phyloP scores from a whole-genome alignment of 2,888 invertebrate genomes.

The Gastracanthus pulcherrimus region DNA sequence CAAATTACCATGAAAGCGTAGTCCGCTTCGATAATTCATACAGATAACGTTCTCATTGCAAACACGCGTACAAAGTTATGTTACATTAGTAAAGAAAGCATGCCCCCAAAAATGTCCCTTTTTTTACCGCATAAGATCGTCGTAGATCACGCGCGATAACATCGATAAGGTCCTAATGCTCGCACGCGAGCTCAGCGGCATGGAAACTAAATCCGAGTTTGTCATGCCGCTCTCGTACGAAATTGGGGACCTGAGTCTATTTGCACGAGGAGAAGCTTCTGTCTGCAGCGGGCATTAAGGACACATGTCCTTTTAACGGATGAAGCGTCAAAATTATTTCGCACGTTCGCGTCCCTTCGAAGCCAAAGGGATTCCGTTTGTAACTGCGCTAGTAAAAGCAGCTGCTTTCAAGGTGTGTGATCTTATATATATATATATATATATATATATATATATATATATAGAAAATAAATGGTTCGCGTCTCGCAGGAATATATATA shows the following conservation, averaged over 20 bases:
- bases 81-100: too few species aligned
- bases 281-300: constrained; percentile 9
- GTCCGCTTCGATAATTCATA: neutral
- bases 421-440: too few species aligned
- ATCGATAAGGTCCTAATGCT: constrained; percentile 15
- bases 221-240: constrained; percentile 21
- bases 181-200: neutral
- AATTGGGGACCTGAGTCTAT: constrained; percentile 22
- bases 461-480: too few species aligned
- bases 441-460: too few species aligned
- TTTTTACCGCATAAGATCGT: neutral
- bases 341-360: constrained; percentile 28
- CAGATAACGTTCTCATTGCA: too few species aligned
- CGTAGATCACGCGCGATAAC: constrained; percentile 18
- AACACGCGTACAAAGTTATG: too few species aligned
- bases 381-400: neutral
- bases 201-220: constrained; percentile 27
- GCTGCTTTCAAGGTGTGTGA: too few species aligned
- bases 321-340: constrained; percentile 41
- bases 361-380: constrained; percentile 8
- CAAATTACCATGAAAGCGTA: neutral
- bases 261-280: constrained; percentile 10
- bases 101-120: too few species aligned
- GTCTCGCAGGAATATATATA: too few species aligned
- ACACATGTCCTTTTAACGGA: constrained; percentile 21